Evolutionary conservation across 2,888 invertebrate genomes (phyloP), one percentile per base, ranked within the genome.

Genomic region (Ditula angustiorana): DNA sequence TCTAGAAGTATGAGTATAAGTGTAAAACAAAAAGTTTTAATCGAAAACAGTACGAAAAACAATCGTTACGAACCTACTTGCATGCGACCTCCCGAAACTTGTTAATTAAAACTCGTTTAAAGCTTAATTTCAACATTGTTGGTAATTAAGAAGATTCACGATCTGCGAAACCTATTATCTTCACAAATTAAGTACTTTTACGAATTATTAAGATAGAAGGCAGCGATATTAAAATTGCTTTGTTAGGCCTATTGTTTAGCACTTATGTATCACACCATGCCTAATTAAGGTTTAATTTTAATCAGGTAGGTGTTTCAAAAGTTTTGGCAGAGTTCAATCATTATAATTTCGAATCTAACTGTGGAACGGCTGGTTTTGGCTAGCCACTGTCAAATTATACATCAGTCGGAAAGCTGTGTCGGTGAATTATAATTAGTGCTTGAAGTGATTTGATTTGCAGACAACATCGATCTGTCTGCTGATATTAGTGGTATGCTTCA

Each of bases 101-200:
- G 85, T 87, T 90, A 90, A 90, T 90, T 89, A 89, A 90, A 90
- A 89, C 86, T 89, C 86, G 88, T 89, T 90, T 87, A 86, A 87
- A 87, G 87, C 88, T 87, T 88, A 88, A 88, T 88, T 88, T 88
- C 82, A 82, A 87, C 87, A 88, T 87, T 87, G 89, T 85, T 86
- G 88, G 88, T 85, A 89, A 89, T 90, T 91, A 90, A 88, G 87
- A 87, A 90, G 88, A 90, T 90, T 90, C 88, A 88, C 85, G 87
- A 86, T 88, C 87, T 85, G 82, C 82, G 82, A 84, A 85, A 83
- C 83, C 81, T 87, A 84, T 87, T 88, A 88, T 87, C 85, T 87
- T 83, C 79, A 76, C 79, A 75, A 78, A 85, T 82, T 79, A 79
- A 83, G 72, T 75, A 74, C 69, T 85, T 85, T 85, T 78, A 79